Conservation (phyloP, 2,113 vertebrate species). For the Cettia cetti region DNA sequence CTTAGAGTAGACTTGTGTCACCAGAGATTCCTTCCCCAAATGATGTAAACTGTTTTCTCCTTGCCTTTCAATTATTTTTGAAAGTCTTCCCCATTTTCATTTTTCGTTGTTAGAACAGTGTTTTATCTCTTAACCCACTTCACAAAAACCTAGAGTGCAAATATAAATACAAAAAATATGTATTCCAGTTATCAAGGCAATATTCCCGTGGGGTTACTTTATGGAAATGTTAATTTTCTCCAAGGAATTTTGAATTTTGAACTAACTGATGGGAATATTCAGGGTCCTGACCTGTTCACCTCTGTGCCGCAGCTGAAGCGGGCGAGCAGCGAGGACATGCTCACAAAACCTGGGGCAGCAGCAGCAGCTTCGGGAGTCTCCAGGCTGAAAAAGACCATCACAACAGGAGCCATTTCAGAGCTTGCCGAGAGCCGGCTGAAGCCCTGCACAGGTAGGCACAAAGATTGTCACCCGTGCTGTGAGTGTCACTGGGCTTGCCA, state of each 20-base stretch:
- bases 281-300: background rate
- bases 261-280: background rate
- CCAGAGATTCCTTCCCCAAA: background rate
- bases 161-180: background rate
- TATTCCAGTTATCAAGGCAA: background rate
- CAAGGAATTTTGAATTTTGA: background rate
- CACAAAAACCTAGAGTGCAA: background rate
- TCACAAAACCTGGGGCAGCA: slow-evolving; percentile 80
- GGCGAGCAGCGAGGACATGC: slow-evolving; percentile 91
- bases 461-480: fast-evolving
- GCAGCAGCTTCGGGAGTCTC: slow-evolving; percentile 61
- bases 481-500: background rate
- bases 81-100: background rate
- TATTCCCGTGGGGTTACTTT: background rate
- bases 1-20: background rate
- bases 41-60: background rate
- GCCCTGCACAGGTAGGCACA: slow-evolving; percentile 75
- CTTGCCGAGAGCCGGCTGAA: slow-evolving; percentile 82
- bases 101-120: background rate
- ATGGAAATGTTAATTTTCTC: background rate
- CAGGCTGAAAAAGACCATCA: slow-evolving; percentile 89
- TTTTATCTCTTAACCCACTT: background rate
- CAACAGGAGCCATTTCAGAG: slow-evolving; percentile 88
- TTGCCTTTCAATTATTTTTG: background rate
- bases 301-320: slow-evolving; percentile 82